Percentiles rank a stretch among this genome's conserved stretches.
phyloP scores from a whole-genome alignment of 2,797 vertebrate genomes.

The Phoxinus dragarum region DNA sequence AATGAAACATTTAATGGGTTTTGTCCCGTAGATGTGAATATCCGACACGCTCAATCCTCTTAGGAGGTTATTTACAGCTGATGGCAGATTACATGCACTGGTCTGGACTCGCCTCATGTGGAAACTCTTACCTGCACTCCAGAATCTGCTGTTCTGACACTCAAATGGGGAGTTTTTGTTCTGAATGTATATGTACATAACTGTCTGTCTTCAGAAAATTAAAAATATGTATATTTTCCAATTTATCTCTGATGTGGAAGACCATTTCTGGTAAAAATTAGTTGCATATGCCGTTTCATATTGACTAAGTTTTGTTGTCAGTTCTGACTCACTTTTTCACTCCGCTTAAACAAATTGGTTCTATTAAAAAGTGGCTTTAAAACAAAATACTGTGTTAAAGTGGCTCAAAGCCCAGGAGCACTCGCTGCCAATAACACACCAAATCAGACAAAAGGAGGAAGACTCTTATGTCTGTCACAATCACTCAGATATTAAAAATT shows the following conservation, averaged over 20 bases:
- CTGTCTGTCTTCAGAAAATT: no score
- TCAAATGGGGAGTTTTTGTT: no score
- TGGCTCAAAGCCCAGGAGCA: background rate
- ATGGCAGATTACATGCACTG: background rate
- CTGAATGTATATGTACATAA: no score
- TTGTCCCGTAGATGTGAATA: background rate
- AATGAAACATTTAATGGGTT: background rate
- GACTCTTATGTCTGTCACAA: background rate
- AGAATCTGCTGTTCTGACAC: no score
- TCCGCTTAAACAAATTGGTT: background rate
- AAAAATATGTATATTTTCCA: no score
- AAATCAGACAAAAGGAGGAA: background rate
- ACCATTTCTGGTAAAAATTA: background rate
- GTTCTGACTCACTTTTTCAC: background rate
- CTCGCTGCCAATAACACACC: background rate
- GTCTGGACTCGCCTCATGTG: background rate
- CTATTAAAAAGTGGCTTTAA: background rate
- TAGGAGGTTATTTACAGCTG: slow-evolving; percentile 17
- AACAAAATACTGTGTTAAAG: slow-evolving; percentile 15
- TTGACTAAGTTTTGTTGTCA: background rate
- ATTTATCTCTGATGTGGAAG: no score
- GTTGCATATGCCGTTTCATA: background rate
- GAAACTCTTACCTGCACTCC: background rate
- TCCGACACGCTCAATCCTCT: background rate
- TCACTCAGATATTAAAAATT: background rate